Percentiles rank a stretch among this genome's conserved stretches.
Evolutionary conservation across 2,888 invertebrate genomes (phyloP).

Genomic region (Branchipolynoe longqiensis): DNA sequence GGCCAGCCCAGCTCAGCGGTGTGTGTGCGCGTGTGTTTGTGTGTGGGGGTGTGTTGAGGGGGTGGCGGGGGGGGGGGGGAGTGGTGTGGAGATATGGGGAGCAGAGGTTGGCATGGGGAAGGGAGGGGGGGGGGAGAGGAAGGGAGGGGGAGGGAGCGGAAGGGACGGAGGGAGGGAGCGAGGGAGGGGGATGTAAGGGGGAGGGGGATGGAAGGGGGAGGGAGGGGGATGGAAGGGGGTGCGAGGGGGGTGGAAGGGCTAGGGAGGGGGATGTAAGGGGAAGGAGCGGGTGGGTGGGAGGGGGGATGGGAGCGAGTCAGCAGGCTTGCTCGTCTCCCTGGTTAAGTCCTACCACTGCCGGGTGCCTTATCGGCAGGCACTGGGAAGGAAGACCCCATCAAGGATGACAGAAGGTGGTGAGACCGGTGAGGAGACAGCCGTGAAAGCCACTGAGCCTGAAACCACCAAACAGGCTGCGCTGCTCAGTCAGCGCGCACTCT

Average conservation of each 20-base stretch:
- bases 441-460: too few relatives aligned
- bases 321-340: too few relatives aligned
- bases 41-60: background rate
- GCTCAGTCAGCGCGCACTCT: too few relatives aligned
- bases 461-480: too few relatives aligned
- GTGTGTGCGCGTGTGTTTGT: background rate
- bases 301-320: too few relatives aligned
- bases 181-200: background rate
- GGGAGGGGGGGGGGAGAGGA: background rate
- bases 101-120: background rate
- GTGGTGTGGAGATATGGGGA: background rate
- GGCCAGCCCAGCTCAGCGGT: too few relatives aligned
- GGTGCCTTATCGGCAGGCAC: too few relatives aligned
- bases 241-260: background rate
- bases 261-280: background rate
- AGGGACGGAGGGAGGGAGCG: background rate
- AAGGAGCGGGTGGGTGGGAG: too few relatives aligned
- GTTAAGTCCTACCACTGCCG: too few relatives aligned
- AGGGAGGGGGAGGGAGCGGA: background rate
- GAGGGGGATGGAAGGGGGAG: background rate
- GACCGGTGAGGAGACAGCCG: too few relatives aligned
- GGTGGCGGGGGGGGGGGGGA: background rate
- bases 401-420: too few relatives aligned
- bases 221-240: background rate
- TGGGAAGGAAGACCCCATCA: too few relatives aligned